A percentile compares a stretch with the other conserved stretches of the same genome.
These are phyloP conservation scores for Macrocentrus cingulum DNA, from an alignment of 1,140 invertebrate genomes.

Conservation along the genomic window DNA sequence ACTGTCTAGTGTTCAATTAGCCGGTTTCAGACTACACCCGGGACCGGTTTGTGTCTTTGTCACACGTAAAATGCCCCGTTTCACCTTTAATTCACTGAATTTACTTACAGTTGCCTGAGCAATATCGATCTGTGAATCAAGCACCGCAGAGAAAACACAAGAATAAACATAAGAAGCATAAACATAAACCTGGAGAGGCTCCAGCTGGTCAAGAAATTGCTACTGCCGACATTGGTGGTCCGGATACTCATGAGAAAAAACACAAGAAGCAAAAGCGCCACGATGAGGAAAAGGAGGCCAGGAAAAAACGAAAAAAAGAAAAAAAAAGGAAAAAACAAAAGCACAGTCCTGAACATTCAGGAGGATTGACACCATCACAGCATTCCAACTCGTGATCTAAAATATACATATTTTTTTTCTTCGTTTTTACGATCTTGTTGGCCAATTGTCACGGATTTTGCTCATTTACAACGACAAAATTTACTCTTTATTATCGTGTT, in stretches of 20 bases:
- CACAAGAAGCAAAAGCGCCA: conserved; percentile 94
- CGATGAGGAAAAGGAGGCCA: conserved; percentile 89
- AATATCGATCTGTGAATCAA: conserved; percentile 91
- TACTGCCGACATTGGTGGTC: conserved; percentile 64
- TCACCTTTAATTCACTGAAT: conserved; percentile 16
- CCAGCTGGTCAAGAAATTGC: conserved; percentile 71
- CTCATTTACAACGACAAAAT: conserved; percentile 3
- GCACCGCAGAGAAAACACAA: conserved; percentile 91
- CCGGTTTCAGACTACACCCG: conserved; percentile 93
- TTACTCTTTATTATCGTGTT: too few species aligned
- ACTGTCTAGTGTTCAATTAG: conserved; percentile 83
- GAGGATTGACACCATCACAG: conserved; percentile 71
- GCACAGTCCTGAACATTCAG: conserved; percentile 85
- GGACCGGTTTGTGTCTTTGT: conserved; percentile 74
- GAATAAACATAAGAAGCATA: conserved; percentile 93
- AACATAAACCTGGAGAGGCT: conserved; percentile 79
- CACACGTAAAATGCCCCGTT: neutral
- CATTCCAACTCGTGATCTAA: conserved; percentile 65
- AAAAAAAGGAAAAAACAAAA: conserved; percentile 94
- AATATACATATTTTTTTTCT: conserved; percentile 28
- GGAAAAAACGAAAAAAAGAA: conserved; percentile 93
- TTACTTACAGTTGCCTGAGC: conserved; percentile 81
- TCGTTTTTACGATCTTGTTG: conserved; percentile 15
- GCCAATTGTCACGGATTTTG: conserved; percentile 25
- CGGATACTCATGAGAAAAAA: conserved; percentile 90